Conservation (phyloP, 1,140 invertebrate genomes). For the Dinothrombium tinctorium region DNA sequence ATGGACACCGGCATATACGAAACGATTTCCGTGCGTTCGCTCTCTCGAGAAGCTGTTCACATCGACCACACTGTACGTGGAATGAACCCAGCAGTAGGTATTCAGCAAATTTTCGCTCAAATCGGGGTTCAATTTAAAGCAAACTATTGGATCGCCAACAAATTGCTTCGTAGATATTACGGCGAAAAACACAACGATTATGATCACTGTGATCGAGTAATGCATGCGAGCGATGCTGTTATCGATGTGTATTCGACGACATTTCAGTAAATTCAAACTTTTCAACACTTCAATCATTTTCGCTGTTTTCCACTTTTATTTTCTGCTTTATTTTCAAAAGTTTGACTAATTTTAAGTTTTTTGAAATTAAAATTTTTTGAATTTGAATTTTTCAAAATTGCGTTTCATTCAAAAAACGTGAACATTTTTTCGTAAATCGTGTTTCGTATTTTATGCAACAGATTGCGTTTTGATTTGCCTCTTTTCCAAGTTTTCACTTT, state of each 20-base stretch:
- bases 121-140: conserved; percentile 23
- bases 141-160: conserved; percentile 71
- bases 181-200: conserved; percentile 56
- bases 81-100: conserved; percentile 35
- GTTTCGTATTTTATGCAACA: too few species aligned
- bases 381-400: too few species aligned
- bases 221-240: conserved; percentile 64
- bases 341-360: too few species aligned
- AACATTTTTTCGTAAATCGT: too few species aligned
- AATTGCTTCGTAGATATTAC: conserved; percentile 71
- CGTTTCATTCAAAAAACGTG: too few species aligned
- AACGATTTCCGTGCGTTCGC: conserved; percentile 8
- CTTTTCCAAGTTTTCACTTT: too few species aligned
- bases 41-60: conserved; percentile 18
- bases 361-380: too few species aligned
- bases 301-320: not conserved
- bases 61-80: conserved; percentile 68
- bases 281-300: not conserved
- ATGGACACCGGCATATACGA: conserved; percentile 6
- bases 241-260: conserved; percentile 33
- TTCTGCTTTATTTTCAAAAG: too few species aligned
- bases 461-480: too few species aligned
- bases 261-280: not conserved
- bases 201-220: conserved; percentile 60
- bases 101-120: conserved; percentile 6